Conservation (phyloP, 2,888 invertebrate genomes). For the Helobdella robusta region DNA sequence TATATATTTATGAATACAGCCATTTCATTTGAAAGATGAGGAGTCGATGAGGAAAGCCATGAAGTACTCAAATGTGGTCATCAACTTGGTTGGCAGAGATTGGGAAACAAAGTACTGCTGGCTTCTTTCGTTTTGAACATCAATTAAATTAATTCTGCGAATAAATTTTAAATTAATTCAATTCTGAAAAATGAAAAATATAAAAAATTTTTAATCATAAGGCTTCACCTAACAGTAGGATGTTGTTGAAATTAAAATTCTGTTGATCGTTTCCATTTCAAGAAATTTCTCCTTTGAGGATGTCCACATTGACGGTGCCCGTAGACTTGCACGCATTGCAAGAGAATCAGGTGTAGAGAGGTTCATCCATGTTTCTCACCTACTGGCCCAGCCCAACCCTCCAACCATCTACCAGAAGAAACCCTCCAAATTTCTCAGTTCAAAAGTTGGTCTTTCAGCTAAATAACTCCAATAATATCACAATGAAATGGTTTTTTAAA, state of each 20-base stretch:
- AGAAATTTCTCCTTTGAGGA: constrained; percentile 50
- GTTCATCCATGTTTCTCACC: constrained; percentile 79
- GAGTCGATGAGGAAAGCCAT: constrained; percentile 67
- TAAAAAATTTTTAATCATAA: no score
- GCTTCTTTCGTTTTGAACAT: no score
- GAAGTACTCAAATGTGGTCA: constrained; percentile 89
- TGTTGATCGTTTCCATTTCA: no score
- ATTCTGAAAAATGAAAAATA: no score
- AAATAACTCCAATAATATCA: not conserved
- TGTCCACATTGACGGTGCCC: constrained; percentile 76
- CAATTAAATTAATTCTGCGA: no score
- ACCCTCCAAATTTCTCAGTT: constrained; percentile 53
- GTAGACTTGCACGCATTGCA: constrained; percentile 67
- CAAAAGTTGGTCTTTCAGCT: constrained; percentile 39
- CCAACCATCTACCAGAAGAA: constrained; percentile 58
- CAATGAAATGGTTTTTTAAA: not conserved
- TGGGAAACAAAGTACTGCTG: constrained; percentile 78
- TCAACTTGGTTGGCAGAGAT: constrained; percentile 83
- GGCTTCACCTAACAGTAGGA: no score
- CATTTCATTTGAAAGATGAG: constrained; percentile 73
- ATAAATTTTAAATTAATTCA: no score
- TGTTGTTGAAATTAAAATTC: no score
- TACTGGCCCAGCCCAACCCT: constrained; percentile 69
- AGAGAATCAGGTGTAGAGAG: constrained; percentile 74
- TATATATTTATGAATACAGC: constrained; percentile 50